Base-by-base conservation (phyloP, 2,113 vertebrate species). In the Thalassoma bifasciatum region DNA sequence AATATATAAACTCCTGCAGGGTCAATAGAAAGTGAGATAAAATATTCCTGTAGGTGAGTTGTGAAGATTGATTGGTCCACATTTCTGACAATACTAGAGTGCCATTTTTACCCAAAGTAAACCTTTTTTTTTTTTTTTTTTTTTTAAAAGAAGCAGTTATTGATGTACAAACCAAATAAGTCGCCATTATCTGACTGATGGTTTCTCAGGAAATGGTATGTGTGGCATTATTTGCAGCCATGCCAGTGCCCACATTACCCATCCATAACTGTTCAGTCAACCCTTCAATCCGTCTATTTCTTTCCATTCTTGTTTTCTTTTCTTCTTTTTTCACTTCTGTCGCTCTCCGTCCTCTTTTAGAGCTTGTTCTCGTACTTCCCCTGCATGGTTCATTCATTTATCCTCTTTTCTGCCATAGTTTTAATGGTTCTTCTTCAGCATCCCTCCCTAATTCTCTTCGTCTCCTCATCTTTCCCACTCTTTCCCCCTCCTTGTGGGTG, bases 201-300 rank as follows among this genome's bases (percentile, higher is more conserved):
- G 77, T 83, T 76, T 89, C 75, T 78, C 71, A 85, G 83, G 88
- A 92, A 85, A 86, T 74, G 76, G 77, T 72, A 88, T 75, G 80
- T 76, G 66, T 70, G 71, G 68, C 75, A 61, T 72, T 73, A 67
- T 75, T 77, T 78, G 63, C 54, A 66, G 68, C 81, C 79, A 66
- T 75, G 63, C 85, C 83, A 63, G 68, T 80, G 64, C 66, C 50
- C 58, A 68, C 75, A 61, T 60, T 75, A 83, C 83, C 65, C 62
- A 53, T 42, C 54, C 58, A n/a, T n/a, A 38, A 34, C 12, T 54
- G 47, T 69, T 63, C 56, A 66, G 7, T 54, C 46, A 54, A 68
- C 70, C 46, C 76, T 58, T 60, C 72, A 57, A 61, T 60, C 37
- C 54, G 54, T 54, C 30, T 66, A 26, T 19, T 23, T 30, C 3